Evolutionary conservation across 2,113 vertebrate species (phyloP).

Genomic region (Mungos mungo): DNA sequence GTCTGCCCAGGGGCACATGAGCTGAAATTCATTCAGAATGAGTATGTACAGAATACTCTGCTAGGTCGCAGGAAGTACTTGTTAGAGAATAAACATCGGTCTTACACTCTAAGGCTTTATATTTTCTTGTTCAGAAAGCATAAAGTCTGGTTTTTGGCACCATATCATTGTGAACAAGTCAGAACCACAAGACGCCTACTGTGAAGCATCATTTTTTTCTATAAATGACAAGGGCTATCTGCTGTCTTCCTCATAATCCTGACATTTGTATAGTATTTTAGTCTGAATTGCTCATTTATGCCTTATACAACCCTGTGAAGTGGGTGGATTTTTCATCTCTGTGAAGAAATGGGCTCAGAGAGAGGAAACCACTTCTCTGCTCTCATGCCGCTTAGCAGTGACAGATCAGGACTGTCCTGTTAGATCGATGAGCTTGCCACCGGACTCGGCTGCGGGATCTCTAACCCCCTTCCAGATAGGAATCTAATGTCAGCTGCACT

Average conservation of each 20-base stretch:
- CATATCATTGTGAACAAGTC: not conserved
- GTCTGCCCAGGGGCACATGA: not conserved
- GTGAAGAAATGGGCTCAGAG: not conserved
- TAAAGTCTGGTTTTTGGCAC: not conserved
- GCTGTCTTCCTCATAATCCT: not conserved
- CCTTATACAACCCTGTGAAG: not conserved
- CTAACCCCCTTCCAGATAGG: not conserved
- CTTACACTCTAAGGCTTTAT: not conserved
- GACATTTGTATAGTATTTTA: slow-evolving; percentile 12
- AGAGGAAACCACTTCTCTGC: not conserved
- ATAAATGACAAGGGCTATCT: not conserved
- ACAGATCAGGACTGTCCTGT: not conserved
- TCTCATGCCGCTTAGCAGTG: not conserved
- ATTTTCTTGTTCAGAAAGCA: not conserved
- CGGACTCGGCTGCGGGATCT: not conserved
- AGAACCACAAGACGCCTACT: not conserved
- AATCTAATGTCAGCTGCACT: not conserved
- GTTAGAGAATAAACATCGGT: not conserved
- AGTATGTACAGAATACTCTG: not conserved
- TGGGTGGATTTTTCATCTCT: not conserved
- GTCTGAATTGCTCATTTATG: slow-evolving; percentile 23
- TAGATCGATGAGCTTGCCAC: not conserved
- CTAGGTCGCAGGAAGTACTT: not conserved
- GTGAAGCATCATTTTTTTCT: not conserved
- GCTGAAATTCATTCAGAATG: not conserved